Percentiles rank a stretch among this genome's conserved stretches.
phyloP scores from a whole-genome alignment of 2,113 vertebrate genomes.

The Chionomys nivalis region DNA sequence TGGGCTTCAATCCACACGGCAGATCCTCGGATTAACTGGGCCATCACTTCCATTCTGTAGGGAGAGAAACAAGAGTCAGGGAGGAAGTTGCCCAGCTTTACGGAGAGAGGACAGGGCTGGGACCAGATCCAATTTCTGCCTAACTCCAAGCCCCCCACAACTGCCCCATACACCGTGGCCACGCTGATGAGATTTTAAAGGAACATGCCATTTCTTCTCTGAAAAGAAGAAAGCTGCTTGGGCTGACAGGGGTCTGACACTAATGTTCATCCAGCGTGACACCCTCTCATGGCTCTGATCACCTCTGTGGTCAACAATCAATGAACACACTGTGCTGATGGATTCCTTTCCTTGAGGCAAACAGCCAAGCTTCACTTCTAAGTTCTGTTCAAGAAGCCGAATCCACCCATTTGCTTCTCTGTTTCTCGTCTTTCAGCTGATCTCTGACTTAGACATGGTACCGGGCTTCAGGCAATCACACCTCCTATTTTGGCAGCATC shows the following conservation, averaged over 20 bases:
- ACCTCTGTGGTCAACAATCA: neutral
- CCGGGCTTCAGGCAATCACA: neutral
- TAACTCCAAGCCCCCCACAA: neutral
- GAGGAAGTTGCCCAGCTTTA: neutral
- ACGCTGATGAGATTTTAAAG: neutral
- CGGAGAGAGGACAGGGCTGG: neutral
- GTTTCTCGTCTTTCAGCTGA: neutral
- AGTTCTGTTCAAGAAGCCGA: neutral
- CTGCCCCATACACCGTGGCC: neutral
- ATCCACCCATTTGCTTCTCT: neutral
- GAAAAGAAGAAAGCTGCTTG: neutral
- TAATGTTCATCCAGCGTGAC: neutral
- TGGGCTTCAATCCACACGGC: neutral
- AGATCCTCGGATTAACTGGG: neutral
- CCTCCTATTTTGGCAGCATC: neutral
- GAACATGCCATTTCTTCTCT: neutral
- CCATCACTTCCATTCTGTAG: neutral
- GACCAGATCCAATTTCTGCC: neutral
- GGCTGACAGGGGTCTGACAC: too few species aligned
- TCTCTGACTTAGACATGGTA: neutral
- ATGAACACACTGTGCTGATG: too few species aligned
- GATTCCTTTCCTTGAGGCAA: neutral
- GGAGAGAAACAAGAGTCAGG: neutral
- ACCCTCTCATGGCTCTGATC: neutral
- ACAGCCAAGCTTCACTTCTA: neutral